Conservation (phyloP, 1,140 invertebrate genomes). For the Ruditapes philippinarum region DNA sequence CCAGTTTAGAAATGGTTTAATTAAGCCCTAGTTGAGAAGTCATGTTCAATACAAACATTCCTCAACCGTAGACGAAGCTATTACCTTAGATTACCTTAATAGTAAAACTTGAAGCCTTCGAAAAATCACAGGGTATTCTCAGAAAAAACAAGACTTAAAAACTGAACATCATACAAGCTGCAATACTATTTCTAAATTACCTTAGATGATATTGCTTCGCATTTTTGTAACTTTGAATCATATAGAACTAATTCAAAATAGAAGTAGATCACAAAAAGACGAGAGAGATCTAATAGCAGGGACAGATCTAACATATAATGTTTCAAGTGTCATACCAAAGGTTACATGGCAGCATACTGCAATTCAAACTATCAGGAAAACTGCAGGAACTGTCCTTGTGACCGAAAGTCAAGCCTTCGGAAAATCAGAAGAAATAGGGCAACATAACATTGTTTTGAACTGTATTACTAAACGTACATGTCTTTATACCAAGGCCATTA, state of each 20-base stretch:
- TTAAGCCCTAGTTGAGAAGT: slow-evolving; percentile 27
- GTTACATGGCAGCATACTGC: neutral
- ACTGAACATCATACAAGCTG: neutral
- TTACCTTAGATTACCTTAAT: slow-evolving; percentile 2
- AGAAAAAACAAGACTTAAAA: slow-evolving; percentile 10
- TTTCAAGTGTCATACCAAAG: slow-evolving; percentile 22
- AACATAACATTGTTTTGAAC: slow-evolving; percentile 3
- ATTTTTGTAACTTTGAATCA: no score
- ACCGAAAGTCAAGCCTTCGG: slow-evolving; percentile 28
- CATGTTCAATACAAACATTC: slow-evolving; percentile 42
- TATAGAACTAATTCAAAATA: neutral
- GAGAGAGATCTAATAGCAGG: slow-evolving; percentile 5
- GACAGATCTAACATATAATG: slow-evolving; percentile 3
- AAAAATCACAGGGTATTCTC: slow-evolving; percentile 22
- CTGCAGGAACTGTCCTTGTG: slow-evolving; percentile 29
- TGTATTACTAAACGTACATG: neutral
- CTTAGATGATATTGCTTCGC: slow-evolving; percentile 25
- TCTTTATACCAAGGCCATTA: neutral
- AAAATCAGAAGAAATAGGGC: neutral
- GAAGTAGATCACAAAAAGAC: neutral
- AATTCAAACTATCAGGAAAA: neutral
- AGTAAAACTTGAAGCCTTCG: slow-evolving; percentile 44
- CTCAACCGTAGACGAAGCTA: neutral
- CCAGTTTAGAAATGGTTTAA: slow-evolving; percentile 28
- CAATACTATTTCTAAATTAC: neutral